Evolutionary conservation across 2,888 invertebrate species (phyloP).

Genomic region (Cancer borealis): DNA sequence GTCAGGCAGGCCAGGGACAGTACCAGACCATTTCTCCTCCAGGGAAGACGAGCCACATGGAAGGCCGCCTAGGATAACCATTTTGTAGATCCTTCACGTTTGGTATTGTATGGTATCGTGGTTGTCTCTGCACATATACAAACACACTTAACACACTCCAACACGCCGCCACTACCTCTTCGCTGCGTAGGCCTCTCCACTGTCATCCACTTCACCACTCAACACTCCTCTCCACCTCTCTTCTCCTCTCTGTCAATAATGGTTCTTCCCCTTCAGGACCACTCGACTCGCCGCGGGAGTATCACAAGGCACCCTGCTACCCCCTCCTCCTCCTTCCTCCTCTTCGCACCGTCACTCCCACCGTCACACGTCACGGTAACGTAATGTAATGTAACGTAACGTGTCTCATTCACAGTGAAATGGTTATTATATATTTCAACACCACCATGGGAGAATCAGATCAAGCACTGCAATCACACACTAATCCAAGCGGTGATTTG

Average conservation of each 20-base stretch:
- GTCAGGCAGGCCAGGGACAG: constrained; percentile 67
- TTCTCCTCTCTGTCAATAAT: constrained; percentile 3
- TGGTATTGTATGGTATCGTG: background rate
- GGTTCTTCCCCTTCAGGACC: background rate
- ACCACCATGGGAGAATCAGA: background rate
- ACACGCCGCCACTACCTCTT: background rate
- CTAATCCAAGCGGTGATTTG: too few relatives aligned
- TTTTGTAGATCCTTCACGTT: background rate
- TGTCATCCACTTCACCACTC: constrained; percentile 18
- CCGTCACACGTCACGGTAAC: background rate
- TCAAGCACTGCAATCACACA: background rate
- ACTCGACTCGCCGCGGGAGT: background rate
- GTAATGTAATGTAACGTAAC: background rate
- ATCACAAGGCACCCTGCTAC: background rate
- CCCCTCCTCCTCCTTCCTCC: background rate
- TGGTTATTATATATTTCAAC: background rate
- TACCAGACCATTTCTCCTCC: constrained; percentile 69
- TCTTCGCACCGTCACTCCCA: background rate
- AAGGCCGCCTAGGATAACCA: constrained; percentile 57
- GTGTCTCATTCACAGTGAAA: background rate
- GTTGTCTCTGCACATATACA: background rate
- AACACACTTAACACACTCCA: constrained; percentile 29
- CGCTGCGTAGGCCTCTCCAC: background rate
- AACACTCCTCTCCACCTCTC: constrained; percentile 9
- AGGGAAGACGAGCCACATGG: constrained; percentile 66